A percentile compares a stretch with the other conserved stretches of the same genome.
Evolutionary conservation across 1,140 invertebrate genomes (phyloP).

Genomic region (Metopolophium dirhodum): DNA sequence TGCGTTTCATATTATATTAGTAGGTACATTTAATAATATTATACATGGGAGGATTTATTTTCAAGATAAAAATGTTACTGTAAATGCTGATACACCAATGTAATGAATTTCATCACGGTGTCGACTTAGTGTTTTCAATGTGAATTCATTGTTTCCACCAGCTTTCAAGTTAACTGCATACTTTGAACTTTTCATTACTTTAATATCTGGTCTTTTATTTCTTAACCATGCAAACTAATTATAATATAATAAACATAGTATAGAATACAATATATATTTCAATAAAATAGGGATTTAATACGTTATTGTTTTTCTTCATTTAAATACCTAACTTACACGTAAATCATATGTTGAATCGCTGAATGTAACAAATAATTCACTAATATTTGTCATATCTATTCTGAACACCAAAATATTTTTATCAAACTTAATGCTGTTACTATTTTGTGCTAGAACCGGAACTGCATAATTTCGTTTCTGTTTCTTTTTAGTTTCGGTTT

Average conservation of each 20-base stretch:
- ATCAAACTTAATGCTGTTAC: neutral
- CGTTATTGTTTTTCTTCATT: neutral
- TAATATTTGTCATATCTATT: slow-evolving; percentile 34
- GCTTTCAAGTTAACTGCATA: neutral
- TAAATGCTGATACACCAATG: neutral
- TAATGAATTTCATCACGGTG: neutral
- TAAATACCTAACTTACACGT: slow-evolving; percentile 1
- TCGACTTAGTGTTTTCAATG: neutral
- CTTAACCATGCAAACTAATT: neutral
- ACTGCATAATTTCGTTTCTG: neutral
- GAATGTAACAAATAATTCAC: neutral
- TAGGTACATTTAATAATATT: neutral
- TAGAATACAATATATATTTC: neutral
- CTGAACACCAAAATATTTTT: neutral
- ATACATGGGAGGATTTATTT: neutral
- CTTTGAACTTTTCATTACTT: neutral
- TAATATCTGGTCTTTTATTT: neutral
- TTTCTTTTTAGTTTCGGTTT: neutral
- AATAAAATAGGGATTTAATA: neutral
- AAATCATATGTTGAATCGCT: slow-evolving; percentile 4
- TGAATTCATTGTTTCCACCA: neutral
- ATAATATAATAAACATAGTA: neutral
- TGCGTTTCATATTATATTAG: neutral
- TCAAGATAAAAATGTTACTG: neutral
- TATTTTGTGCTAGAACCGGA: neutral